Evolutionary conservation across 92 coral and sea anemone genomes (phyloP).

Genomic region (Umimayanthus chanpuru): DNA sequence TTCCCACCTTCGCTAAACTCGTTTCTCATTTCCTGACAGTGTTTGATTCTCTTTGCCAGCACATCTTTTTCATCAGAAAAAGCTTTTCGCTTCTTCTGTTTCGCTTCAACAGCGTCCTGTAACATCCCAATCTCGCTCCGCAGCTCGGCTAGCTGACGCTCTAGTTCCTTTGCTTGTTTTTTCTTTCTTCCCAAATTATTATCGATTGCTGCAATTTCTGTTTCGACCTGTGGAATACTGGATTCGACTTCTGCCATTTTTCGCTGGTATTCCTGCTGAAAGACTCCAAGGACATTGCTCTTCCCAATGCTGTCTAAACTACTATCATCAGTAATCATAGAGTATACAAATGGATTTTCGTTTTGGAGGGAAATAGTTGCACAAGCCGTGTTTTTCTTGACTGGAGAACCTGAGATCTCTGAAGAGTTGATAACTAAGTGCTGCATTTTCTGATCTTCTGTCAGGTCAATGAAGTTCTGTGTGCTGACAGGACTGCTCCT

Average conservation of each 20-base stretch:
- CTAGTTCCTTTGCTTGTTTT: neutral
- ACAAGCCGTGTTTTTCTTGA: neutral
- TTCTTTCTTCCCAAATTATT: slow-evolving; percentile 20
- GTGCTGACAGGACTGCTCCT: neutral
- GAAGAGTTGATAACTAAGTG: neutral
- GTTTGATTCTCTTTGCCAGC: slow-evolving; percentile 23
- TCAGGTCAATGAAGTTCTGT: neutral
- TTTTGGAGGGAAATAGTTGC: neutral
- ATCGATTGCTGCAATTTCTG: slow-evolving; percentile 12
- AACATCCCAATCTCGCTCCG: slow-evolving; percentile 16
- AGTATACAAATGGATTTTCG: slow-evolving; percentile 14
- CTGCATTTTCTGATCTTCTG: slow-evolving; percentile 2
- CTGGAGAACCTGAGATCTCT: neutral
- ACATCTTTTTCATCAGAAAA: slow-evolving; percentile 20
- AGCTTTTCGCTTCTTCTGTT: slow-evolving; percentile 22
- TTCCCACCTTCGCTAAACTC: slow-evolving; percentile 9
- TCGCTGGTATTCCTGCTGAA: slow-evolving; percentile 41
- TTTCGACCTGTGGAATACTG: slow-evolving; percentile 23
- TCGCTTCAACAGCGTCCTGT: slow-evolving; percentile 20
- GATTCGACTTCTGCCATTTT: slow-evolving; percentile 20
- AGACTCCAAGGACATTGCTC: slow-evolving; percentile 39
- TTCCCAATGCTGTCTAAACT: slow-evolving; percentile 31
- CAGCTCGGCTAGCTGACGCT: slow-evolving; percentile 21
- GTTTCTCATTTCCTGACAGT: slow-evolving; percentile 40
- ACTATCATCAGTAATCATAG: slow-evolving; percentile 32